Base-by-base conservation (phyloP, 2,797 vertebrate genomes). In the Parauchenoglanis ngamensis region DNA sequence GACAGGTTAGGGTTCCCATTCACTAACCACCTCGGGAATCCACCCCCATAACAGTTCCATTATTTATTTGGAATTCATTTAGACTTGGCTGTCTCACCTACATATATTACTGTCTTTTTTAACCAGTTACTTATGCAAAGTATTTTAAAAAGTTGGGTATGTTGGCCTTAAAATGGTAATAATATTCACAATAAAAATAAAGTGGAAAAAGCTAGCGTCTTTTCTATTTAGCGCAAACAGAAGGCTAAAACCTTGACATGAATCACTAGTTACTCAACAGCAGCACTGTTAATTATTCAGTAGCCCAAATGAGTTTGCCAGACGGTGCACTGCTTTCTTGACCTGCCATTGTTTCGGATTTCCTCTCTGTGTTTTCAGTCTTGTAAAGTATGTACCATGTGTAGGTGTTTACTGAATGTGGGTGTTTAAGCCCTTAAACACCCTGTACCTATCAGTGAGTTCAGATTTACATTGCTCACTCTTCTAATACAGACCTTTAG, bases 261-360 rank as follows among this genome's bases (percentile, higher is more conserved):
- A 87, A 85, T 82, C 83, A 78, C 72, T 81, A 88, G 85, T 84
- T 79, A 82, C 59, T 28, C 82, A 70, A 44, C 84, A 86, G 79
- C 83, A 89, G 67, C 23, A 40, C 17, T 80, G 67, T 86, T 78
- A 87, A 90, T 87, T 91, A 89, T 89, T 90, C 73, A 88, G 65
- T 63, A 67, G 75, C 86, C 63, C 87, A 88, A 89, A 89, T 89
- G 89, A 87, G 87, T 89, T 88, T 87, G 80, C 76, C 87, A 87
- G 87, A 84, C 89, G 70, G 63, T 75, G 57, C 21, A 52, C 86
- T 78, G 21, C 68, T 76, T 52, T 73, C 65, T 85, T 25, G 46
- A 72, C 75, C 85, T 68, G 21, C 83, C 68, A 80, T 77, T 86
- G 78, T 83, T 85, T 85, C 79, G 49, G 79, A 83, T 89, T 89